phyloP scores from a whole-genome alignment of 1,140 invertebrate genomes.

The Zophobas morio region DNA sequence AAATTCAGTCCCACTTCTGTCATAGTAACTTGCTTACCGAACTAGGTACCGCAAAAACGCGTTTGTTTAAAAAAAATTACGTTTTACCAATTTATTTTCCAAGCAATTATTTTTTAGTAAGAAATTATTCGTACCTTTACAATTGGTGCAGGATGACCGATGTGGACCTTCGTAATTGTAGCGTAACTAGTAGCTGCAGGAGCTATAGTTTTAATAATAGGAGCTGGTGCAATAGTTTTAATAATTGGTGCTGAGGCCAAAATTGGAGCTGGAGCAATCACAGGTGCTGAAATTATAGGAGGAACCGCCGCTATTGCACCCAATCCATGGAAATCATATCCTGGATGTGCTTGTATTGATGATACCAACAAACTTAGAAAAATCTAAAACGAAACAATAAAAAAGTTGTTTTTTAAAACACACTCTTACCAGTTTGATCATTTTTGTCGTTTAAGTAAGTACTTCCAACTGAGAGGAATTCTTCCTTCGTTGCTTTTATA shows the following conservation, averaged over 20 bases:
- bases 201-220: constrained; percentile 41
- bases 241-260: constrained; percentile 45
- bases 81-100: too few species aligned
- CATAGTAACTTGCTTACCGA: too few species aligned
- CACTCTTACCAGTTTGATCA: constrained; percentile 14
- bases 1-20: too few species aligned
- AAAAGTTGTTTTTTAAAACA: background rate
- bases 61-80: too few species aligned
- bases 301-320: constrained; percentile 25
- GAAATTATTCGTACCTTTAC: constrained; percentile 51
- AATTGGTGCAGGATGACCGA: constrained; percentile 43
- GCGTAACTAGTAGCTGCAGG: constrained; percentile 52
- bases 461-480: constrained; percentile 6
- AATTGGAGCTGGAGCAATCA: constrained; percentile 46
- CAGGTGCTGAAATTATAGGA: constrained; percentile 43
- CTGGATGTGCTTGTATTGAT: constrained; percentile 13
- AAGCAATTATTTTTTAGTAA: background rate
- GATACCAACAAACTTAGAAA: constrained; percentile 5
- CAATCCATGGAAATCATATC: constrained; percentile 33
- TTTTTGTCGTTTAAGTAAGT: constrained; percentile 19
- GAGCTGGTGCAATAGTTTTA: constrained; percentile 31
- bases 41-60: too few species aligned
- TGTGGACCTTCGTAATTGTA: constrained; percentile 43
- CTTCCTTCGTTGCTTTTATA: constrained; percentile 24
- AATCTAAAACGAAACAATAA: constrained; percentile 1